Evolutionary conservation across 2,797 vertebrate species (phyloP).

Genomic region (Phalanger gymnotis): DNA sequence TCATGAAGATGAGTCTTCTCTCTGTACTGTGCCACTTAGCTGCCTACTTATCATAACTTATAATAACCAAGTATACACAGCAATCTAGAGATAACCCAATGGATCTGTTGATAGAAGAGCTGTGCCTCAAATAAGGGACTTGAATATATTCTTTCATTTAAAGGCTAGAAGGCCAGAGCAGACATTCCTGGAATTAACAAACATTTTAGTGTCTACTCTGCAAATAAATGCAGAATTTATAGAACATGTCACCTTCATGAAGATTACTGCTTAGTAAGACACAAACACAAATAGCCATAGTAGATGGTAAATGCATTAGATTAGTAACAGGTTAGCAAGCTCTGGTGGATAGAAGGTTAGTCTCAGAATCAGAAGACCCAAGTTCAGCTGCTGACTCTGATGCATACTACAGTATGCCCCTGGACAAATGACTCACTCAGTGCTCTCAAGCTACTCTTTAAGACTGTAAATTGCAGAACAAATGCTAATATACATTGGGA

Average conservation of each 20-base stretch:
- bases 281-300: neutral
- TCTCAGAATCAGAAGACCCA: neutral
- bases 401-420: neutral
- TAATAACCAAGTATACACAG: neutral
- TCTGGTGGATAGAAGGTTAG: neutral
- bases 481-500: neutral
- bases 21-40: slow-evolving; percentile 1
- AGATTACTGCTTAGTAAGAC: neutral
- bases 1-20: neutral
- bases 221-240: neutral
- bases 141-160: neutral
- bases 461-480: neutral
- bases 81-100: neutral
- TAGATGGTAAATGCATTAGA: neutral
- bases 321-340: neutral
- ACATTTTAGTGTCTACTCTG: neutral
- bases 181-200: neutral
- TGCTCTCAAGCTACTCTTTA: neutral
- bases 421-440: neutral
- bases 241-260: neutral
- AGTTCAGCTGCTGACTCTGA: neutral
- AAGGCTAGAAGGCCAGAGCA: neutral
- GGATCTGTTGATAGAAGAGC: neutral
- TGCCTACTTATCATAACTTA: neutral
- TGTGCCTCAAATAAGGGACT: neutral